Percentiles rank a stretch among this genome's conserved stretches.
phyloP scores from a whole-genome alignment of 1,140 invertebrate genomes.

The Neodiprion lecontei region DNA sequence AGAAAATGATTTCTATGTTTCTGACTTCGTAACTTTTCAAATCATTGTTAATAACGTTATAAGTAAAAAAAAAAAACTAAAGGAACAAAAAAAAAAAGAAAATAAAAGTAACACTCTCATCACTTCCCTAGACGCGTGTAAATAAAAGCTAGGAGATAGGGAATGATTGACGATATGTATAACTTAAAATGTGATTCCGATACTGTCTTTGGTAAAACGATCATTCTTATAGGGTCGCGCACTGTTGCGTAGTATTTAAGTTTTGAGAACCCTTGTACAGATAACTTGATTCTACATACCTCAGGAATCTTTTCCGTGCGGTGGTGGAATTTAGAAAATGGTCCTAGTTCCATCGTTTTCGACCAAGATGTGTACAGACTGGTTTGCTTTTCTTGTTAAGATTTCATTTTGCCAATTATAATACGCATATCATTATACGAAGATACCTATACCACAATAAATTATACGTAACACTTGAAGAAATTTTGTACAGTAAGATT shows the following conservation, averaged over 20 bases:
- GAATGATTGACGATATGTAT: not conserved
- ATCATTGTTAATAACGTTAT: no score
- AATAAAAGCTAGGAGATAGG: not conserved
- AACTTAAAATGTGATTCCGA: not conserved
- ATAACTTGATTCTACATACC: not conserved
- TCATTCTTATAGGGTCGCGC: not conserved
- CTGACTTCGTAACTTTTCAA: no score
- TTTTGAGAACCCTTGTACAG: not conserved
- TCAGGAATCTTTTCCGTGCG: not conserved
- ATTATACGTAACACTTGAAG: not conserved
- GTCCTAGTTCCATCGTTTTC: not conserved
- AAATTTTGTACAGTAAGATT: not conserved
- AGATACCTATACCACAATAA: conserved; percentile 2
- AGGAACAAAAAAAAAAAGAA: no score
- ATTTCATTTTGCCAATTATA: not conserved
- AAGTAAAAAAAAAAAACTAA: no score
- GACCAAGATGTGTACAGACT: not conserved
- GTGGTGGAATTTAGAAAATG: not conserved
- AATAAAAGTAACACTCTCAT: not conserved
- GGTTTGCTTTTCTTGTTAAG: not conserved
- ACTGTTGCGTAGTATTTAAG: not conserved
- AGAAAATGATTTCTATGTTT: no score
- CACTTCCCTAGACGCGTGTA: not conserved
- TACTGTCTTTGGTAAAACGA: not conserved
- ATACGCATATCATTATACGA: not conserved